A percentile compares a stretch with the other conserved stretches of the same genome.
These are phyloP conservation scores for Matsumurasca onukii DNA, from an alignment of 1,140 invertebrate genomes.

Conservation along the genomic window DNA sequence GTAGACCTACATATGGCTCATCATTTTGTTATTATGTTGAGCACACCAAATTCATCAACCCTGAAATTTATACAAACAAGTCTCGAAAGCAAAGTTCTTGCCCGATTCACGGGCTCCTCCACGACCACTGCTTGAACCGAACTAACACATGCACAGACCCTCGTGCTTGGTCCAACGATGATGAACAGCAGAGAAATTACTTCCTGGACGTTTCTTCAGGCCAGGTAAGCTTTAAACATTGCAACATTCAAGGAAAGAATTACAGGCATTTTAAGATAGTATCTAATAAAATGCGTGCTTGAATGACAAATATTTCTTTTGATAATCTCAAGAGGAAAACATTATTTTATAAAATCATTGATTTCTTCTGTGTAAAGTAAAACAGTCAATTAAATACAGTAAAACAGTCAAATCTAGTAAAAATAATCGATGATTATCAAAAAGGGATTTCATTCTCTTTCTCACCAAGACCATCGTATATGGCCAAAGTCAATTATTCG, in stretches of 20 bases:
- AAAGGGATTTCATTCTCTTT: no score
- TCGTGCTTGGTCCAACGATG: background rate
- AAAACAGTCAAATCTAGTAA: no score
- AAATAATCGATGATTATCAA: no score
- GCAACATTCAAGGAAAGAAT: background rate
- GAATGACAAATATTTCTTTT: no score
- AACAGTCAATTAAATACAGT: no score
- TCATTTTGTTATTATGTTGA: constrained; percentile 12
- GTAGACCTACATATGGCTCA: constrained; percentile 4
- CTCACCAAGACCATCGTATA: no score
- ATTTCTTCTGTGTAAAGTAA: no score
- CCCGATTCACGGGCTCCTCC: background rate
- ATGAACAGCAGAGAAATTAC: background rate
- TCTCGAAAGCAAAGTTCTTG: background rate
- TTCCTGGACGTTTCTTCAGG: background rate
- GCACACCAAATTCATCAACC: constrained; percentile 7
- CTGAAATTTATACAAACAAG: background rate
- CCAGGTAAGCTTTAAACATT: constrained; percentile 1
- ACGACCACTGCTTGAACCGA: background rate
- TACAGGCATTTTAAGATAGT: background rate
- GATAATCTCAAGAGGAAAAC: no score
- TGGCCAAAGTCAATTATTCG: no score
- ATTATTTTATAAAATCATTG: no score
- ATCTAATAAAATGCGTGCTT: no score
- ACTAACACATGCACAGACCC: background rate